phyloP scores from a whole-genome alignment of 2,888 invertebrate genomes.

The Pinctada fucata region DNA sequence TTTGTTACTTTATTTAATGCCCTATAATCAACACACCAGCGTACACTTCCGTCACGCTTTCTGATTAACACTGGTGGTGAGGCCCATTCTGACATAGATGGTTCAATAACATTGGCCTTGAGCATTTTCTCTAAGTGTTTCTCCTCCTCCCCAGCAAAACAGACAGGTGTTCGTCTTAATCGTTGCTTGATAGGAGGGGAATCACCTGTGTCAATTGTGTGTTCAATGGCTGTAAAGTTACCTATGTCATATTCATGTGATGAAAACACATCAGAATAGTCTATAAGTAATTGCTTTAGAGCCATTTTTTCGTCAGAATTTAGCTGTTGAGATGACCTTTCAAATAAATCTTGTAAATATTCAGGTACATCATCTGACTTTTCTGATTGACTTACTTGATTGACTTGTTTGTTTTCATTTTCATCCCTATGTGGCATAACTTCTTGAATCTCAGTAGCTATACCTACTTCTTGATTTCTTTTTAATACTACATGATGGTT shows the following conservation, averaged over 20 bases:
- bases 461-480: background rate
- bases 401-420: background rate
- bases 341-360: background rate
- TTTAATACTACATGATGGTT: background rate
- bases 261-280: constrained; percentile 4
- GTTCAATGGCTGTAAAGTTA: constrained; percentile 11
- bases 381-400: background rate
- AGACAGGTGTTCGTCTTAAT: background rate
- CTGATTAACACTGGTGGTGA: constrained; percentile 5
- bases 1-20: background rate
- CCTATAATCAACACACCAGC: constrained; percentile 2
- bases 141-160: constrained; percentile 5
- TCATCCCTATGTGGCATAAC: background rate
- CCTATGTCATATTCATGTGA: constrained; percentile 7
- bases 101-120: background rate
- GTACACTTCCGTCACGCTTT: constrained; percentile 4
- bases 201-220: background rate
- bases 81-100: constrained; percentile 10
- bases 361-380: background rate
- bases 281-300: background rate
- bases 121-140: background rate
- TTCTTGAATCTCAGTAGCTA: background rate
- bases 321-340: background rate
- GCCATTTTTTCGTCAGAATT: background rate
- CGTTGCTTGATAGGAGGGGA: constrained; percentile 8